A percentile compares a stretch with the other conserved stretches of the same genome.
phyloP scores from a whole-genome alignment of 2,797 vertebrate genomes.

The Myioborus melanocephalus region DNA sequence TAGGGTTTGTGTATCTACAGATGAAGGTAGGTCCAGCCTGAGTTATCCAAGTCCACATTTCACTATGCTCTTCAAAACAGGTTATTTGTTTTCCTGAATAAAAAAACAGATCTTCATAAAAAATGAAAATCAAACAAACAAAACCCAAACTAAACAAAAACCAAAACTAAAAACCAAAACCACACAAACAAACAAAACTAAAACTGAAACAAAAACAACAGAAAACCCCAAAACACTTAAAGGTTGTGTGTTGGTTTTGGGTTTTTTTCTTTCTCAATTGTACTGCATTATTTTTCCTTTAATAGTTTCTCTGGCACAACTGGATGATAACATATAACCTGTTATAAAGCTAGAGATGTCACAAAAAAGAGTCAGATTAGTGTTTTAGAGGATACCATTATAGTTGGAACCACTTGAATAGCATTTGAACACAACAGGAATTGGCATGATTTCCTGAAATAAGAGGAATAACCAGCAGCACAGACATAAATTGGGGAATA shows the following conservation, averaged over 20 bases:
- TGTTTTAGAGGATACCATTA: not conserved
- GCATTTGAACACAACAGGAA: not conserved
- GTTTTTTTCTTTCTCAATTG: not conserved
- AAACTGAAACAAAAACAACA: not conserved
- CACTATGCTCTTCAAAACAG: not conserved
- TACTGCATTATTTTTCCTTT: not conserved
- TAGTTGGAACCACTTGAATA: not conserved
- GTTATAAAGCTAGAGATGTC: not conserved
- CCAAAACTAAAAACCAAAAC: too few species aligned
- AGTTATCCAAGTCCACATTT: not conserved
- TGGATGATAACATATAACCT: not conserved
- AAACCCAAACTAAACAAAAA: not conserved
- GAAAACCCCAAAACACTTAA: not conserved
- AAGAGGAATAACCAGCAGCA: not conserved
- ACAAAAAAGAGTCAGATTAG: not conserved
- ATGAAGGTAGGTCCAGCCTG: not conserved
- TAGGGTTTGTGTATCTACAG: not conserved
- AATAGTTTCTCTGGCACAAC: not conserved
- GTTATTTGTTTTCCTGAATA: not conserved
- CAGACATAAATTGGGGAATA: not conserved
- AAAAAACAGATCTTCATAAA: not conserved
- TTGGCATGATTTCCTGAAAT: not conserved
- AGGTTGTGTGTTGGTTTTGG: rapidly evolving
- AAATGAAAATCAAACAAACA: not conserved
- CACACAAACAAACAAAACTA: not conserved